These are phyloP conservation scores for Cryptus viduatorius DNA, from an alignment of 2,888 invertebrate species.

Conservation along the genomic window DNA sequence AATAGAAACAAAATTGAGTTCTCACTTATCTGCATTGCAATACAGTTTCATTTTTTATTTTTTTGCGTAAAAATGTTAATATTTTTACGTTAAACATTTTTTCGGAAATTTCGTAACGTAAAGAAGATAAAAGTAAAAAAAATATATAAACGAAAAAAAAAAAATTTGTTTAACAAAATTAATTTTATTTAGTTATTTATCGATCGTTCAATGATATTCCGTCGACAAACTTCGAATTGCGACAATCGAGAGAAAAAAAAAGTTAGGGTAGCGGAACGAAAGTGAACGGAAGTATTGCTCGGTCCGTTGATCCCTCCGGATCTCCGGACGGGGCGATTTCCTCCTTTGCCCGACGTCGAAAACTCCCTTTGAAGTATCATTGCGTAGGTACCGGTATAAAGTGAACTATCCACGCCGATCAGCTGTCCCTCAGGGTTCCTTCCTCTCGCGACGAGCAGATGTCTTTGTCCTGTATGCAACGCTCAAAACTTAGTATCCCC, in stretches of 20 bases:
- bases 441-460: conserved; percentile 66
- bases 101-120: neutral
- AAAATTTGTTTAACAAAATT: neutral
- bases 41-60: neutral
- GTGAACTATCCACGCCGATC: conserved; percentile 75
- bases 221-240: neutral
- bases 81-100: too few species aligned
- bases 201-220: neutral
- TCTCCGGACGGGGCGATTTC: conserved; percentile 28
- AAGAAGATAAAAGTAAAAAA: neutral
- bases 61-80: too few species aligned
- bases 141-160: neutral
- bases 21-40: neutral
- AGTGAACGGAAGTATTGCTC: conserved; percentile 21
- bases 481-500: conserved; percentile 9
- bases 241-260: neutral
- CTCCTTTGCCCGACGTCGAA: neutral
- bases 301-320: conserved; percentile 28
- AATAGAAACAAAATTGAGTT: neutral
- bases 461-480: conserved; percentile 43
- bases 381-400: conserved; percentile 68
- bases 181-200: neutral
- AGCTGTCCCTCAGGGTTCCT: conserved; percentile 74
- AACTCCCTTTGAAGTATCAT: conserved; percentile 62
- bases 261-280: neutral